A percentile compares a stretch with the other conserved stretches of the same genome.
phyloP scores from a whole-genome alignment of 2,888 invertebrate genomes.

The Resseliella maxima region DNA sequence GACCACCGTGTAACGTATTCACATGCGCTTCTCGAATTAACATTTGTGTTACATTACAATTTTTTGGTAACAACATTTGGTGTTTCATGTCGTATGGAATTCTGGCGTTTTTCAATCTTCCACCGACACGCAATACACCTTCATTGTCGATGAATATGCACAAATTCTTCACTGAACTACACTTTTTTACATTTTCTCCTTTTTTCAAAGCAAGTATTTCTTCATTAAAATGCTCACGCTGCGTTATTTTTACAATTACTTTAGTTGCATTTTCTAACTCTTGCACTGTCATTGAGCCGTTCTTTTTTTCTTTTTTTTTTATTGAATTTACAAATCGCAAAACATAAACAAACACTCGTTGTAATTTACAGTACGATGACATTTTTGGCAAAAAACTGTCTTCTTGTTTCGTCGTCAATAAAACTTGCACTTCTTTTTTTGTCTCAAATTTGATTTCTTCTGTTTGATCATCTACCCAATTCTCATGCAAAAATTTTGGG shows the following conservation, averaged over 20 bases:
- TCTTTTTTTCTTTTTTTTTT: not conserved
- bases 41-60: not conserved
- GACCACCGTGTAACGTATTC: constrained; percentile 59
- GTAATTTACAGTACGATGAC: not conserved
- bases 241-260: not conserved
- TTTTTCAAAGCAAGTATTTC: constrained; percentile 33
- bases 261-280: not conserved
- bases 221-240: not conserved
- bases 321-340: constrained; percentile 19
- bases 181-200: not conserved
- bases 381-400: not conserved
- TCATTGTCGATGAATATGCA: not conserved
- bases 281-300: not conserved
- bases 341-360: not conserved
- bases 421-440: not conserved
- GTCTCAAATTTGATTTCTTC: not conserved
- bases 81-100: constrained; percentile 8
- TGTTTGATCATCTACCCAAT: not conserved
- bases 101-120: not conserved
- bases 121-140: constrained; percentile 19
- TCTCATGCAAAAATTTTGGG: not conserved
- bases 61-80: not conserved
- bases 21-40: constrained; percentile 33
- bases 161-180: not conserved
- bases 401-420: not conserved